These are phyloP conservation scores for Picus viridis DNA, from an alignment of 2,797 vertebrate genomes.

Conservation along the genomic window DNA sequence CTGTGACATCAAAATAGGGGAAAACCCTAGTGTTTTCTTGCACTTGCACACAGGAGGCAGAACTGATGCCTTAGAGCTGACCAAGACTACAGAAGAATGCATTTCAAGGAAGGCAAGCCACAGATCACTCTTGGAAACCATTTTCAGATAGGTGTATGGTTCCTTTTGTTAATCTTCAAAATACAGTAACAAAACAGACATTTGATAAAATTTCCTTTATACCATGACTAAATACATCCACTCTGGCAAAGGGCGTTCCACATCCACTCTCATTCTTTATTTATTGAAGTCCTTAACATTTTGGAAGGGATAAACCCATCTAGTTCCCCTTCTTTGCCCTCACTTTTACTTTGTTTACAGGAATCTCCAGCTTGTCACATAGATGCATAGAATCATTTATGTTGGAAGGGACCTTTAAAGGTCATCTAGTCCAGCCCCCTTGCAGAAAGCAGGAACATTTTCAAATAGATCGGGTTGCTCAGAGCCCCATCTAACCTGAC, in stretches of 20 bases:
- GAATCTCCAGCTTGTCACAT: background rate
- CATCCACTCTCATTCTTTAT: background rate
- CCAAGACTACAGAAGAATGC: background rate
- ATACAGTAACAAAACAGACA: background rate
- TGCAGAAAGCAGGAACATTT: background rate
- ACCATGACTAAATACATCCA: background rate
- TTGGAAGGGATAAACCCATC: background rate
- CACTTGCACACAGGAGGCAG: background rate
- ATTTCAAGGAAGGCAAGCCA: background rate
- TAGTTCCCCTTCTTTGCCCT: background rate
- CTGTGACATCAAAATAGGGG: background rate
- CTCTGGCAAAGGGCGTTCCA: background rate
- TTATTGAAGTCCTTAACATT: background rate
- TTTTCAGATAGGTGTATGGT: background rate
- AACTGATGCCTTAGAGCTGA: background rate
- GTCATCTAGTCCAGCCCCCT: background rate
- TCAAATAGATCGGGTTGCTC: background rate
- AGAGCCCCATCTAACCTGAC: background rate
- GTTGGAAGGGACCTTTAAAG: background rate
- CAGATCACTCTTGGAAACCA: background rate
- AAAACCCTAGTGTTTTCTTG: background rate
- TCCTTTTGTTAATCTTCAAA: slow-evolving; percentile 6
- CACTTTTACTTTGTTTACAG: background rate
- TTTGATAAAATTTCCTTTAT: background rate
- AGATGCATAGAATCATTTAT: background rate